phyloP scores from a whole-genome alignment of 2,797 vertebrate genomes.

The Hemibagrus guttatus region DNA sequence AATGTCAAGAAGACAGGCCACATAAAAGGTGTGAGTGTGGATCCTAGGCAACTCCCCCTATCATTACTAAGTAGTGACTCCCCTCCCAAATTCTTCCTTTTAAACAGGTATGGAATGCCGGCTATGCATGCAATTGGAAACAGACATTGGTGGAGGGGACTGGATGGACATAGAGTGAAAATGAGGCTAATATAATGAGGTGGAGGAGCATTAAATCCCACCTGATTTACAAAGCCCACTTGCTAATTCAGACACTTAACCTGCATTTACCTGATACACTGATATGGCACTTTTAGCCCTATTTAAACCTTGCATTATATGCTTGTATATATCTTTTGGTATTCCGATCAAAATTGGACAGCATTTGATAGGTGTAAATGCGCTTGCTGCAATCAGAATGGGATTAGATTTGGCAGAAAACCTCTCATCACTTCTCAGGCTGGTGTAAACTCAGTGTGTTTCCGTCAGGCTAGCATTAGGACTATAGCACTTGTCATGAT shows the following conservation, averaged over 20 bases:
- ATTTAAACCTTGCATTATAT: background rate
- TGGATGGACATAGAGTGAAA: background rate
- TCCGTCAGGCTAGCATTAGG: background rate
- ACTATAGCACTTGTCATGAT: background rate
- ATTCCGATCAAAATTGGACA: background rate
- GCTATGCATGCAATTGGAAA: slow-evolving; percentile 54
- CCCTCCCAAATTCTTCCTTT: slow-evolving; percentile 8
- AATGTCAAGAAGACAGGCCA: slow-evolving; percentile 43
- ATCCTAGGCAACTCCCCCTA: slow-evolving; percentile 48
- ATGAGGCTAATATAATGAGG: background rate
- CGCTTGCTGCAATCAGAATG: background rate
- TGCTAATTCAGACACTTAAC: background rate
- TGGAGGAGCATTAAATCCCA: background rate
- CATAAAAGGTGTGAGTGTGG: slow-evolving; percentile 52
- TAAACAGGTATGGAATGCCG: slow-evolving; percentile 53
- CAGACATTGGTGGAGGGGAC: slow-evolving; percentile 23
- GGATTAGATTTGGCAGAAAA: background rate
- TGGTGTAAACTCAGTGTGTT: background rate
- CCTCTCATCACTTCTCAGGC: background rate
- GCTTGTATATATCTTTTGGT: background rate
- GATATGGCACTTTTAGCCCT: background rate
- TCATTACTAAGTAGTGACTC: slow-evolving; percentile 44
- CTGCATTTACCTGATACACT: background rate
- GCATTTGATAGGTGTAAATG: background rate
- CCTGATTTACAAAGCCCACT: background rate